phyloP scores from a whole-genome alignment of 1,140 invertebrate genomes.

The Portunus trituberculatus region DNA sequence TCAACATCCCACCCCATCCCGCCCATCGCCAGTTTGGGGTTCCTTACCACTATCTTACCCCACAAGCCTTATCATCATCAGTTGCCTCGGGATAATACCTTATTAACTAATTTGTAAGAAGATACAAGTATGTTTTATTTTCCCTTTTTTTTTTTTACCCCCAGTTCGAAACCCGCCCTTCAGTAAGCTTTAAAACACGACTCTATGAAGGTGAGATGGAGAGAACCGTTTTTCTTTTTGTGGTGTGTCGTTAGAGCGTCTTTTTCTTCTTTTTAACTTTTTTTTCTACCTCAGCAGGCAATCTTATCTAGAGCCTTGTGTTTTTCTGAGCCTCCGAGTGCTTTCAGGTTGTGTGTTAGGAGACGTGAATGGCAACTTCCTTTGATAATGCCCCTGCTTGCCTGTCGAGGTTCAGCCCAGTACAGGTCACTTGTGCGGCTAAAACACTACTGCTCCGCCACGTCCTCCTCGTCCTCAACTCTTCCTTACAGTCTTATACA shows the following conservation, averaged over 20 bases:
- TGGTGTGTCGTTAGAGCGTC: background rate
- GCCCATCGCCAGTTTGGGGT: background rate
- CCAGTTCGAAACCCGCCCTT: background rate
- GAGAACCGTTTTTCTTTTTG: background rate
- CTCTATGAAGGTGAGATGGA: background rate
- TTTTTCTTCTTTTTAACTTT: background rate
- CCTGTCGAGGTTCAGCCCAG: background rate
- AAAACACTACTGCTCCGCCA: background rate
- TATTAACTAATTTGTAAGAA: conserved; percentile 24
- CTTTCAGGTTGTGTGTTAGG: background rate
- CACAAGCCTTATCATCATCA: conserved; percentile 13
- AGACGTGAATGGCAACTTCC: conserved; percentile 8
- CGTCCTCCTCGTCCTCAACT: background rate
- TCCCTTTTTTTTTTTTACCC: background rate
- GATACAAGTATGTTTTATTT: background rate
- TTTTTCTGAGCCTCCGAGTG: background rate
- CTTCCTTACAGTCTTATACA: too few species aligned
- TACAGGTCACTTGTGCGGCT: background rate
- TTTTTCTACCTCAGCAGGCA: background rate
- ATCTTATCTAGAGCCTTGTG: background rate
- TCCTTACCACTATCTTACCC: background rate
- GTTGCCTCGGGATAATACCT: background rate
- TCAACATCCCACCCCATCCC: background rate
- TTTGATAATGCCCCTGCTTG: background rate
- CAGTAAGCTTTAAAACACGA: background rate